Evolutionary conservation across 2,113 vertebrate genomes (phyloP), one percentile per base, ranked within the genome.

Genomic region (Echinops telfairi): DNA sequence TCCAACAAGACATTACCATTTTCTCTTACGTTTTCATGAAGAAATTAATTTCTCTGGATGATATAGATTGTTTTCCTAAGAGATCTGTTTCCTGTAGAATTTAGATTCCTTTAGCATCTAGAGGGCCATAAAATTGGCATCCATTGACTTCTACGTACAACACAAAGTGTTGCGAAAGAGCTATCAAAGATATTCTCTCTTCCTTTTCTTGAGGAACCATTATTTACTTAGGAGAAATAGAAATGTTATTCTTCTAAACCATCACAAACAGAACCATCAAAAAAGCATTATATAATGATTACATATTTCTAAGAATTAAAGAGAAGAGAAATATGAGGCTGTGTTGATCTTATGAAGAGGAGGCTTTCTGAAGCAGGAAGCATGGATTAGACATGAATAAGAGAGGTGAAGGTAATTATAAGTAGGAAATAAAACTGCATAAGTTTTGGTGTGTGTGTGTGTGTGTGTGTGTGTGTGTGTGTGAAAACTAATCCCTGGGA

Each of bases 171-270:
- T 76, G 58, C 62, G 38, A 43, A 15, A 83, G 36, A 88, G 31
- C 38, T n/a, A 0, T 33, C 71, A 31, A 53, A 53, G 47, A 53
- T 9, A 22, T 43, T 22, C 27, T 60, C 20, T 81, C 68, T 75
- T 31, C 16, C 31, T 77, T 84, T 91, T 25, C 86, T 70, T 81
- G 76, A 68, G 40, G 79, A 88, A 47, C 15, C 76, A 40, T 91
- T 84, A 29, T 76, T 84, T 53, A 84, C 5, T 84, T n/a, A n/a
- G 19, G 58, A 95, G 43, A 88, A 87, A 85, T 19, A 79, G 47
- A 77, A 82, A 40, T 33, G 88, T 9, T 10, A 53, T 53, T 53
- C 47, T 9, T 53, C 47, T 6, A 53, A 53, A 81, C 70, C 36
- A 77, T 76, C 4, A 57, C 38, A 77, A 73, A 62, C 33, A n/a